Evolutionary conservation across 2,797 vertebrate species (phyloP).

Genomic region (Cyprinodon diabolis): DNA sequence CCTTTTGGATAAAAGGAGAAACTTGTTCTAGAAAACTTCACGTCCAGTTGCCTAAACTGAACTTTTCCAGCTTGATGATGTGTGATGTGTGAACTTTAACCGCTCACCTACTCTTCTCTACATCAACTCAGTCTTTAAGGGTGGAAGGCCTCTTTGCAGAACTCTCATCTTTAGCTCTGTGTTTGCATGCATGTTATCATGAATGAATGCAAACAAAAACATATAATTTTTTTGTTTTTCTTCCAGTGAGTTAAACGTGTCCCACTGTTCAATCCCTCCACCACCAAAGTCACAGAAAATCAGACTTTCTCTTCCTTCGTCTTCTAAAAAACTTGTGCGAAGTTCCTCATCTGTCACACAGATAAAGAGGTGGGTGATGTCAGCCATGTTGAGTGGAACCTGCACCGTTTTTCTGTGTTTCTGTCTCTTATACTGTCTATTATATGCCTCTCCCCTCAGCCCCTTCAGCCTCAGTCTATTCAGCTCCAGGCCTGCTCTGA

Average conservation of each 20-base stretch:
- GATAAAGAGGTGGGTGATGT: slow-evolving; percentile 50
- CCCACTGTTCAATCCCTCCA: slow-evolving; percentile 33
- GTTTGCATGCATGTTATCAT: background rate
- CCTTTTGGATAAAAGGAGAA: no score
- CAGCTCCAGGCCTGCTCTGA: slow-evolving; percentile 39
- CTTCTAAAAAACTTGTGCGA: slow-evolving; percentile 28
- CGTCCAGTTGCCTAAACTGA: no score
- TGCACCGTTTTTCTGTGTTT: background rate
- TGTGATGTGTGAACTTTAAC: no score
- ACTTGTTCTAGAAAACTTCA: no score
- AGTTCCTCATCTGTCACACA: slow-evolving; percentile 31
- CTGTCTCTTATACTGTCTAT: background rate
- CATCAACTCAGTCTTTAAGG: no score
- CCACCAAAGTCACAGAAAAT: slow-evolving; percentile 34
- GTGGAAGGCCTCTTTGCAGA: background rate
- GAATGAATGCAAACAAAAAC: background rate
- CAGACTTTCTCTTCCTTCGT: slow-evolving; percentile 27
- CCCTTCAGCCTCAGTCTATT: slow-evolving; percentile 64
- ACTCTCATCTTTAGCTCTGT: background rate
- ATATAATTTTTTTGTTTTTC: background rate
- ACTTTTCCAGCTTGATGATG: no score
- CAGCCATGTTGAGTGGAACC: background rate
- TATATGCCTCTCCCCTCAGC: slow-evolving; percentile 28
- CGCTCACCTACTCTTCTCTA: no score
- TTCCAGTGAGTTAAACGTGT: slow-evolving; percentile 30